A percentile compares a stretch with the other conserved stretches of the same genome.
Evolutionary conservation across 2,113 vertebrate species (phyloP).

Genomic region (Semnopithecus entellus): DNA sequence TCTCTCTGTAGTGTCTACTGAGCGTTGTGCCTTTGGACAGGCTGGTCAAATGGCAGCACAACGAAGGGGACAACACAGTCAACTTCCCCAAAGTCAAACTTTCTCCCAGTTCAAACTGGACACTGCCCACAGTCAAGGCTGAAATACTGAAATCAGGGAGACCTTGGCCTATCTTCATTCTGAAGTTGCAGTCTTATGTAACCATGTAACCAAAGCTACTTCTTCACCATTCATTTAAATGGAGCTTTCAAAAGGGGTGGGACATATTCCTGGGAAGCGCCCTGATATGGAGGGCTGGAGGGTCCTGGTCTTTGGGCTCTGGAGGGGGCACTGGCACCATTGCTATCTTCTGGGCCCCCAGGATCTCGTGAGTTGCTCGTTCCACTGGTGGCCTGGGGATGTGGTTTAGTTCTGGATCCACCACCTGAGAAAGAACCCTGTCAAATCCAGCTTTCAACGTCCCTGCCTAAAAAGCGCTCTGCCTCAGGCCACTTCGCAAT

Average conservation of each 20-base stretch:
- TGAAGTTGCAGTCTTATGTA: constrained; percentile 64
- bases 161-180: constrained; percentile 53
- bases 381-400: constrained; percentile 95
- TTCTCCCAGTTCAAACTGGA: not conserved
- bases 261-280: too few species aligned
- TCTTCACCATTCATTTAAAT: constrained; percentile 61
- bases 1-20: constrained; percentile 29
- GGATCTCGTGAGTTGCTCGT: constrained; percentile 93
- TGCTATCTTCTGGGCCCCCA: constrained; percentile 86
- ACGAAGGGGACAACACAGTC: not conserved
- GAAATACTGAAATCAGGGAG: not conserved
- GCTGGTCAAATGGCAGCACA: not conserved
- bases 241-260: constrained; percentile 57
- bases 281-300: constrained; percentile 25
- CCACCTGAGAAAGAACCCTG: constrained; percentile 96
- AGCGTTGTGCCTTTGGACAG: not conserved
- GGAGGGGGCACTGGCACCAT: constrained; percentile 79
- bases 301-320: constrained; percentile 89
- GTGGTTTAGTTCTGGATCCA: constrained; percentile 91
- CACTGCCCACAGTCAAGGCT: not conserved
- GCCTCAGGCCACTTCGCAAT: constrained; percentile 91
- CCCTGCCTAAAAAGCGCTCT: constrained; percentile 94
- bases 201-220: not conserved
- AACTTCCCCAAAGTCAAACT: not conserved
- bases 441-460: constrained; percentile 93